A percentile compares a stretch with the other conserved stretches of the same genome.
phyloP scores from a whole-genome alignment of 1,140 invertebrate species.

The Nautilus pompilius region DNA sequence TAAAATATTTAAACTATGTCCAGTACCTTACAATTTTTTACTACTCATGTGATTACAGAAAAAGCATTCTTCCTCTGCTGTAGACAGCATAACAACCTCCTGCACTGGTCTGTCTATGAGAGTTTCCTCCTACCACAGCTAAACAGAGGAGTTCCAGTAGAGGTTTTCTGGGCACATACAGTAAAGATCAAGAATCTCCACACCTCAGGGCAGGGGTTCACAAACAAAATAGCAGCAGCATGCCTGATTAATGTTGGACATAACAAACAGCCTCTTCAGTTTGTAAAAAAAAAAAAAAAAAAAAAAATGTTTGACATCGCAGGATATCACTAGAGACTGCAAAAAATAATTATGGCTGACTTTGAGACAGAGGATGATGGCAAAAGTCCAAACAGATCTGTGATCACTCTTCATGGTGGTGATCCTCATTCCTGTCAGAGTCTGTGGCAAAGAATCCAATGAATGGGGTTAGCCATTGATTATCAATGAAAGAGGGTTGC shows the following conservation, averaged over 20 bases:
- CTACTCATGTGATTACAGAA: constrained; percentile 4
- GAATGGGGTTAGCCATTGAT: constrained; percentile 1
- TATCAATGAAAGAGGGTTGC: constrained; percentile 4
- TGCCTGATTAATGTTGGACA: constrained; percentile 10
- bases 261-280: constrained; percentile 13
- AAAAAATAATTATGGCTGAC: constrained; percentile 8
- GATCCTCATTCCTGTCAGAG: constrained; percentile 22
- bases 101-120: too few species aligned
- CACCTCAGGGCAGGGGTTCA: not conserved
- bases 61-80: constrained; percentile 4
- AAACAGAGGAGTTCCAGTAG: too few species aligned
- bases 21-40: constrained; percentile 10
- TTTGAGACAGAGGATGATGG: constrained; percentile 12
- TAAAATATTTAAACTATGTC: constrained; percentile 10
- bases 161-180: too few species aligned
- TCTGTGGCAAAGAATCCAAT: constrained; percentile 16
- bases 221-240: not conserved
- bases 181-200: too few species aligned
- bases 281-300: constrained; percentile 5
- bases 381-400: constrained; percentile 13
- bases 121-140: too few species aligned
- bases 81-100: too few species aligned
- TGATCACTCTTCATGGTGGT: constrained; percentile 5
- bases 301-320: too few species aligned
- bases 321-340: constrained; percentile 3